Evolutionary conservation across 2,113 vertebrate species (phyloP), one percentile per base, ranked within the genome.

Genomic region (Oceanodroma tethys): DNA sequence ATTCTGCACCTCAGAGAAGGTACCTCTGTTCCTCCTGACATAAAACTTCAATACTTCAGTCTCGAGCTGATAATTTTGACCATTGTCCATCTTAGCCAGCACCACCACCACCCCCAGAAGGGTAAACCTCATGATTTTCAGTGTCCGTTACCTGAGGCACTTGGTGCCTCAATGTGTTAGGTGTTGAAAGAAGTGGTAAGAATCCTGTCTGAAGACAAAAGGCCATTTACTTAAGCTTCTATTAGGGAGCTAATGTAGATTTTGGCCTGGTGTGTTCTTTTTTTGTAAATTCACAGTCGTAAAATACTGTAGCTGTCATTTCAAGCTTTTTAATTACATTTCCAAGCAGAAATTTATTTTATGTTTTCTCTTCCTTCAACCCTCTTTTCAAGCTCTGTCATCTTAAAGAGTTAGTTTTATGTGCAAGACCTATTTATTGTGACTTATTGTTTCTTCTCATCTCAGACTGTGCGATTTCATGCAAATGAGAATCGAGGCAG

Each of bases 311-410:
- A 68, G 73, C 29, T 81, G 34, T 53, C 50, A 66, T 73, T 86
- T 89, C 23, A 58, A 26, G 40, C 34, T 22, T 87, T 83, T 80
- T 81, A 71, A 81, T 93, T 91, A 70, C 13, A 17, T 80, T 94
- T 85, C 59, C 36, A 71, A 95, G 47, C 22, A 71, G 43, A 86
- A 89, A 63, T 88, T 80, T 73, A 30, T 62, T 92, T 87, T 82
- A 42, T 1, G 1, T 93, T 80, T 94, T 72, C 43, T 70, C 23
- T 66, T 86, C 81, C 30, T 80, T 80, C 40, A 66, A 7, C 16
- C 42, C 10, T 74, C 16, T 81, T 85, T 79, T 86, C 70, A 60
- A 60, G 65, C 23, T 71, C 50, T 79, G 43, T 85, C 81, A 66
- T 45, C 68, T 63, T 48, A 16, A 60, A 80, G 58, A 11, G 2